Percentiles rank a stretch among this genome's conserved stretches.
phyloP scores from a whole-genome alignment of 2,888 invertebrate species.

The Tineola bisselliella region DNA sequence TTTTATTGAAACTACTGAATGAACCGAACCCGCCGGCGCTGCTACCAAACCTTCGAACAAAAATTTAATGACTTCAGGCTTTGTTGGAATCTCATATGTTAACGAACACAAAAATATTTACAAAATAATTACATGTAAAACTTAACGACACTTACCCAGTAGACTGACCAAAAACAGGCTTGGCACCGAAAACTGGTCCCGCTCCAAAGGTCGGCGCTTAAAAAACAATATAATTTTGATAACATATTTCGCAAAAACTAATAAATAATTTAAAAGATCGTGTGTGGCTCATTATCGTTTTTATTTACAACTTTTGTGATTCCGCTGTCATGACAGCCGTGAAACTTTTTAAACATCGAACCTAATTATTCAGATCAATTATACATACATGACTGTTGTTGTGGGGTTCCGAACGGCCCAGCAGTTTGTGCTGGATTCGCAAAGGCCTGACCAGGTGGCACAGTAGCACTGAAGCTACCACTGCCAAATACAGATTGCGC shows the following conservation, averaged over 20 bases:
- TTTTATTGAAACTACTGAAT: slow-evolving; percentile 52
- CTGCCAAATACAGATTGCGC: slow-evolving; percentile 17
- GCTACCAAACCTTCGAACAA: not conserved
- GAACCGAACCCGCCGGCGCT: slow-evolving; percentile 24
- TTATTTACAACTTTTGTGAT: too few relatives aligned
- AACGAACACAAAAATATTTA: too few relatives aligned
- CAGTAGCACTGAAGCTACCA: slow-evolving; percentile 46
- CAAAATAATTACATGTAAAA: too few relatives aligned
- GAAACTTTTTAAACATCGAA: too few relatives aligned
- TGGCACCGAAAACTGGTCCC: slow-evolving; percentile 50
- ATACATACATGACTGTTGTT: slow-evolving; percentile 33
- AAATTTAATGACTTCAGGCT: too few relatives aligned
- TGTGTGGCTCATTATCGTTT: too few relatives aligned
- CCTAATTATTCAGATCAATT: too few relatives aligned
- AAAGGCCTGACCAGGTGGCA: slow-evolving; percentile 32
- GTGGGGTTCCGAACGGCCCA: slow-evolving; percentile 40
- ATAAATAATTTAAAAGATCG: too few relatives aligned
- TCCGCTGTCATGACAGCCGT: too few relatives aligned
- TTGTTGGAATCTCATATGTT: too few relatives aligned
- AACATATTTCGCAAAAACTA: not conserved
- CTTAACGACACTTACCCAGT: slow-evolving; percentile 32
- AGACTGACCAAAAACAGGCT: slow-evolving; percentile 49
- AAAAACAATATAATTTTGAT: not conserved
- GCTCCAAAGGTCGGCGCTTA: slow-evolving; percentile 50
- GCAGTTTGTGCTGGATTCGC: slow-evolving; percentile 29